Percentiles rank a stretch among this genome's conserved stretches.
These are phyloP conservation scores for Chionomys nivalis DNA, from an alignment of 2,113 vertebrate species.

Conservation along the genomic window DNA sequence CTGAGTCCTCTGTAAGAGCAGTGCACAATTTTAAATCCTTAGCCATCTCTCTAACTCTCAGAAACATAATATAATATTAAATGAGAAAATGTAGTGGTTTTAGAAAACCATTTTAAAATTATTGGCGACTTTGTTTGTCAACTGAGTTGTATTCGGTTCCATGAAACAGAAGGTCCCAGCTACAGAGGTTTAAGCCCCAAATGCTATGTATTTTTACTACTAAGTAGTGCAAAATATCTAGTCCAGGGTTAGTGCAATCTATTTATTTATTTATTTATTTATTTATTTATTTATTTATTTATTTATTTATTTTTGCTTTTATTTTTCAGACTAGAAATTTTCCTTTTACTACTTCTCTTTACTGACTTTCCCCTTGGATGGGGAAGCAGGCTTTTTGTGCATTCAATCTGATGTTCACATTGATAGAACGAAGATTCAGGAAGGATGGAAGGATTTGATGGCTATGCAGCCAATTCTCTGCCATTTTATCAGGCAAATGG, in stretches of 20 bases:
- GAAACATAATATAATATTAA: neutral
- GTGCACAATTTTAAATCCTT: too few species aligned
- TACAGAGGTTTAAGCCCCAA: neutral
- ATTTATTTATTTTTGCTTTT: neutral
- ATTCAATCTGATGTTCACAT: neutral
- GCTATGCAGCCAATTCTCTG: neutral
- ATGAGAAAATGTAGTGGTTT: neutral
- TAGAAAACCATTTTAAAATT: constrained; percentile 15
- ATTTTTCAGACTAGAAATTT: neutral
- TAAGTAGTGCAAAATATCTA: neutral
- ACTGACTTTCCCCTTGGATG: neutral
- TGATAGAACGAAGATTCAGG: neutral
- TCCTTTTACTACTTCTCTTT: neutral
- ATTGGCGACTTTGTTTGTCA: neutral
- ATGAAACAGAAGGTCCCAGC: neutral
- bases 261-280: too few species aligned
- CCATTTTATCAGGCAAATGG: neutral
- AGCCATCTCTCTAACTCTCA: neutral
- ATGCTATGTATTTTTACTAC: neutral
- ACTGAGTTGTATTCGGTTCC: neutral
- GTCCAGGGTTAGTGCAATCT: neutral
- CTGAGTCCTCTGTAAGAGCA: neutral
- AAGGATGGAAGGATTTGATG: neutral
- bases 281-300: too few species aligned
- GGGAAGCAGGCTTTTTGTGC: neutral